Evolutionary conservation across 2,113 vertebrate genomes (phyloP).

Genomic region (Toxostoma redivivum): DNA sequence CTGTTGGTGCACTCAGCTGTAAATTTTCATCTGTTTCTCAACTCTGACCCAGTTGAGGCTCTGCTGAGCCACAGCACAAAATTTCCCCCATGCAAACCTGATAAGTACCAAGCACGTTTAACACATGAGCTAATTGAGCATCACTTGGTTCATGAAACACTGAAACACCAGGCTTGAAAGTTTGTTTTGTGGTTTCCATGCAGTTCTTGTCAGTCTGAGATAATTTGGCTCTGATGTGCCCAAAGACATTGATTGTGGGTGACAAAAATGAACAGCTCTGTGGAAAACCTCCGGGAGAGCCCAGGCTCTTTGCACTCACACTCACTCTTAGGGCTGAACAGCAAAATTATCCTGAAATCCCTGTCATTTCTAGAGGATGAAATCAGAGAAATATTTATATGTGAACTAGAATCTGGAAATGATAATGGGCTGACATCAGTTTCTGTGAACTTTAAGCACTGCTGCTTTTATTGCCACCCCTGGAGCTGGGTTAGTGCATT

Average conservation of each 20-base stretch:
- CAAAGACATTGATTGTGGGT: not conserved
- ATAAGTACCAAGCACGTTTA: slow-evolving; percentile 24
- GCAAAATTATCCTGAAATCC: not conserved
- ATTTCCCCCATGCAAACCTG: slow-evolving; percentile 10
- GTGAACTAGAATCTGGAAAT: not conserved
- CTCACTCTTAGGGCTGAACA: not conserved
- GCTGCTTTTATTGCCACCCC: not conserved
- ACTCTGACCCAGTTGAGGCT: slow-evolving; percentile 54
- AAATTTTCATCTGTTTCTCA: slow-evolving; percentile 56
- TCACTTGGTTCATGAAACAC: slow-evolving; percentile 33
- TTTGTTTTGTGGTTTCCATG: not conserved
- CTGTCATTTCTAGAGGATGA: not conserved
- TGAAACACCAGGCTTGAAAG: not conserved
- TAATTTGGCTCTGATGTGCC: not conserved
- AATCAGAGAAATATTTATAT: not conserved
- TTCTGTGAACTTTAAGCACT: not conserved
- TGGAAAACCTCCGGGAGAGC: not conserved
- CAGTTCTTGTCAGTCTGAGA: not conserved
- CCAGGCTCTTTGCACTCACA: not conserved
- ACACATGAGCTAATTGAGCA: slow-evolving; percentile 47
- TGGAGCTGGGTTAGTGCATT: not conserved
- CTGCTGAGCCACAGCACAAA: not conserved
- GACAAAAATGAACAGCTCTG: not conserved
- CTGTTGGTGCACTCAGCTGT: slow-evolving; percentile 35
- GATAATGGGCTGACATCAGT: not conserved